A percentile compares a stretch with the other conserved stretches of the same genome.
Conservation (phyloP, 2,888 invertebrate species). For the Lepidonotus clava region DNA sequence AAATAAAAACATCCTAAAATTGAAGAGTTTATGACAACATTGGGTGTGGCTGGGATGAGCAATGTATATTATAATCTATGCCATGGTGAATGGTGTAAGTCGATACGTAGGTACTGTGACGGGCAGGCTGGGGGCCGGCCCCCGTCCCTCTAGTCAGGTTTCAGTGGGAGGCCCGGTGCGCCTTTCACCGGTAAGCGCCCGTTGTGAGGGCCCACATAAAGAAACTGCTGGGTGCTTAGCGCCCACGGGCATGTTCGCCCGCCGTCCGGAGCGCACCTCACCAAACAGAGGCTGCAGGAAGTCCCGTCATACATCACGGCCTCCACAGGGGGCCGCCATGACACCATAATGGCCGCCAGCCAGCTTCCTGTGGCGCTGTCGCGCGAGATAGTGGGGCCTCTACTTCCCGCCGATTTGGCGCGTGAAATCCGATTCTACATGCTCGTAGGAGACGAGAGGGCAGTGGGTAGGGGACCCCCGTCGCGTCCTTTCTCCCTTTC, state of each 20-base stretch:
- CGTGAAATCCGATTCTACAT: constrained; percentile 40
- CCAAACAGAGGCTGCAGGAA: constrained; percentile 44
- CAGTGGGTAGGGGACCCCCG: constrained; percentile 1
- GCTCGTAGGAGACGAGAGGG: not conserved
- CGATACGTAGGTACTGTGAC: too few relatives aligned
- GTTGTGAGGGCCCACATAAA: not conserved
- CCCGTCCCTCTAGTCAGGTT: too few relatives aligned
- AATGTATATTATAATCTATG: too few relatives aligned
- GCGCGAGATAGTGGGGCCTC: constrained; percentile 5
- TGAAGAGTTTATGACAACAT: too few relatives aligned
- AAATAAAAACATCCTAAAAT: too few relatives aligned
- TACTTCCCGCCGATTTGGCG: constrained; percentile 6
- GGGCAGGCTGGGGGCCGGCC: too few relatives aligned
- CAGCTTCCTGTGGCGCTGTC: constrained; percentile 52
- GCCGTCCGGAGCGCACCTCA: constrained; percentile 46
- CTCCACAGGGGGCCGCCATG: constrained; percentile 52
- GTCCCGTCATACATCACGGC: constrained; percentile 47
- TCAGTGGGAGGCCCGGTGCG: too few relatives aligned
- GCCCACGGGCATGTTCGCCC: constrained; percentile 35
- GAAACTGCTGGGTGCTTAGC: constrained; percentile 12
- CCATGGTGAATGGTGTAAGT: too few relatives aligned
- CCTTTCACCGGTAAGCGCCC: too few relatives aligned
- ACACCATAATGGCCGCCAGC: constrained; percentile 49
- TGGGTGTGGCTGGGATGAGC: too few relatives aligned
- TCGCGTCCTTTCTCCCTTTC: not conserved